Evolutionary conservation across 1,140 invertebrate species (phyloP).

Genomic region (Drosophila varians): DNA sequence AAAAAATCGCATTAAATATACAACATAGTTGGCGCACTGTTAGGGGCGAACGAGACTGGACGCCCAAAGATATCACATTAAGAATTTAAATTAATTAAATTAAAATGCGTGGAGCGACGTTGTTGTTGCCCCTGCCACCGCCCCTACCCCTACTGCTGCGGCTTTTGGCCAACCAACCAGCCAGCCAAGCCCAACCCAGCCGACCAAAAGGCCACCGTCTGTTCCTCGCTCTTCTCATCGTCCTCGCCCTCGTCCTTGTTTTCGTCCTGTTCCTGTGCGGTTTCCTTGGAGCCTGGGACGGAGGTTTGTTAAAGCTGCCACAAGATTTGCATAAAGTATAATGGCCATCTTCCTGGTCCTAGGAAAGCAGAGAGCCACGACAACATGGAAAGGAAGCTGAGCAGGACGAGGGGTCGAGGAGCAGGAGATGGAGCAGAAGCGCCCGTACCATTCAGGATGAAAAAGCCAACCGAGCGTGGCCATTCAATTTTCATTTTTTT

Average conservation of each 20-base stretch:
- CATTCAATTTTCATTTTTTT: constrained; percentile 81
- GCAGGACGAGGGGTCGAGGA: not conserved
- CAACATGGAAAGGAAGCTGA: not conserved
- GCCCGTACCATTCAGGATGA: constrained; percentile 13
- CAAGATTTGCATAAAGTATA: constrained; percentile 81
- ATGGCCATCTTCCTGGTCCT: constrained; percentile 71
- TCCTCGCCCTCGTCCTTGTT: constrained; percentile 9
- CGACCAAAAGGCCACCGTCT: constrained; percentile 12
- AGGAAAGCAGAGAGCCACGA: constrained; percentile 7
- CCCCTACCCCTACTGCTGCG: constrained; percentile 2
- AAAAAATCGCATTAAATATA: constrained; percentile 55
- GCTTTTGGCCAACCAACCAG: constrained; percentile 34
- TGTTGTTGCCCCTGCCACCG: constrained; percentile 26
- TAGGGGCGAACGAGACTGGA: constrained; percentile 20
- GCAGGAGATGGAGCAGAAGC: no score
- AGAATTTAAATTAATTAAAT: constrained; percentile 82
- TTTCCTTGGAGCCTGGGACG: constrained; percentile 10
- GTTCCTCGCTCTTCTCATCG: constrained; percentile 1
- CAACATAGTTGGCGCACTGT: constrained; percentile 21
- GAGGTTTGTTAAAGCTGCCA: constrained; percentile 75
- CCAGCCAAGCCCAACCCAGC: constrained; percentile 10
- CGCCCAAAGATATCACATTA: constrained; percentile 69
- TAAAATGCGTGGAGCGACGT: constrained; percentile 67
- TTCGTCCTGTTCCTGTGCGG: constrained; percentile 35
- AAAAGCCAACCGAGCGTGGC: constrained; percentile 54